A percentile compares a stretch with the other conserved stretches of the same genome.
Evolutionary conservation across 2,797 vertebrate genomes (phyloP).

Genomic region (Sebastiscus albofasciatus): DNA sequence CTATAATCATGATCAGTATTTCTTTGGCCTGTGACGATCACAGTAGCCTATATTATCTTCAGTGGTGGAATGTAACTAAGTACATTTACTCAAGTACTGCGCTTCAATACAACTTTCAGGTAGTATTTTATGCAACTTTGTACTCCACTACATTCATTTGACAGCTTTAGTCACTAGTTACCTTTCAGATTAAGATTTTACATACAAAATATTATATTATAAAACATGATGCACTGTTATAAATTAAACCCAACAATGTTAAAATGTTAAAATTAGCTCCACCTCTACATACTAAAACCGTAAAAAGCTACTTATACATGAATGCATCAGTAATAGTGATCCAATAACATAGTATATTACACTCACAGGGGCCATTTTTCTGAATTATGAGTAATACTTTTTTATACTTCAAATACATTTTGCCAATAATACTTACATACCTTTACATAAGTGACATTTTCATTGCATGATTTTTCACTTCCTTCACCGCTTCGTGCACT

Average conservation of each 20-base stretch:
- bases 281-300: background rate
- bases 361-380: background rate
- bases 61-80: background rate
- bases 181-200: background rate
- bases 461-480: background rate
- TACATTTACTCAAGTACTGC: background rate
- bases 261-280: background rate
- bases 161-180: background rate
- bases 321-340: background rate
- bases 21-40: background rate
- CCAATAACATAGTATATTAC: background rate
- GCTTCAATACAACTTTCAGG: background rate
- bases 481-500: too few species aligned
- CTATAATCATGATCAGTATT: background rate
- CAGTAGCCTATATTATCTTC: background rate
- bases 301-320: background rate
- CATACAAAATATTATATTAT: background rate
- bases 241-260: background rate
- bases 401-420: background rate
- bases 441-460: background rate
- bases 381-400: background rate
- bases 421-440: background rate
- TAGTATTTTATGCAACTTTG: background rate
- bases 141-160: background rate
- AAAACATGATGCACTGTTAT: background rate